Evolutionary conservation across 2,113 vertebrate species (phyloP).

Genomic region (Numida meleagris): DNA sequence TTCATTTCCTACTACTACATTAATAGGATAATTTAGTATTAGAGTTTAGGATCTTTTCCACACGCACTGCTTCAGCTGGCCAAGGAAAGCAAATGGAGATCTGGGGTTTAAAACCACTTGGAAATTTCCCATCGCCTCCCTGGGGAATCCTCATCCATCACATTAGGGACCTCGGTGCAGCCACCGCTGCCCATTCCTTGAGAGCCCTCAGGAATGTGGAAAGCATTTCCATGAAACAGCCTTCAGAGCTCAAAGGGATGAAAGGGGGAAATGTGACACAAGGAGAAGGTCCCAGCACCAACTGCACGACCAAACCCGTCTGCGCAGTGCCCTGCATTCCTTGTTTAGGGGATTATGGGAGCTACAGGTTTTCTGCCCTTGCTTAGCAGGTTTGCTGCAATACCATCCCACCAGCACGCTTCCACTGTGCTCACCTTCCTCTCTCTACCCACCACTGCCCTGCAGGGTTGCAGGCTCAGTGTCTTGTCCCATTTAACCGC

Average conservation of each 20-base stretch:
- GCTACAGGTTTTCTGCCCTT: background rate
- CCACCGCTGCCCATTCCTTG: accelerated
- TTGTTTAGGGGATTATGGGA: background rate
- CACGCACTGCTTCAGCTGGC: background rate
- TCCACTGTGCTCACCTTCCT: background rate
- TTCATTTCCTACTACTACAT: constrained; percentile 64
- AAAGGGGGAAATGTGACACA: background rate
- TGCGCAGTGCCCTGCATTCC: background rate
- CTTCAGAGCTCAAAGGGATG: background rate
- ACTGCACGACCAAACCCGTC: background rate
- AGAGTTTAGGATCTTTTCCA: constrained; percentile 4
- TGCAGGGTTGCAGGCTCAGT: background rate
- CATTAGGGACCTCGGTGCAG: background rate
- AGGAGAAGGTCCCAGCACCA: background rate
- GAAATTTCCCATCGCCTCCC: background rate
- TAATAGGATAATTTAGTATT: background rate
- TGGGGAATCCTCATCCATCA: background rate
- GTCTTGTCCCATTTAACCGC: background rate
- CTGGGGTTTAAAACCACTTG: background rate
- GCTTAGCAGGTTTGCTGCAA: background rate
- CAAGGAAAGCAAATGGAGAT: background rate
- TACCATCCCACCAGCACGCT: background rate
- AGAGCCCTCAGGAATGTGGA: background rate
- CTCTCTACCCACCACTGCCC: background rate
- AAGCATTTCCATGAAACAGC: background rate